These are phyloP conservation scores for Pardosa pseudoannulata DNA, from an alignment of 2,888 invertebrate species.

Conservation along the genomic window DNA sequence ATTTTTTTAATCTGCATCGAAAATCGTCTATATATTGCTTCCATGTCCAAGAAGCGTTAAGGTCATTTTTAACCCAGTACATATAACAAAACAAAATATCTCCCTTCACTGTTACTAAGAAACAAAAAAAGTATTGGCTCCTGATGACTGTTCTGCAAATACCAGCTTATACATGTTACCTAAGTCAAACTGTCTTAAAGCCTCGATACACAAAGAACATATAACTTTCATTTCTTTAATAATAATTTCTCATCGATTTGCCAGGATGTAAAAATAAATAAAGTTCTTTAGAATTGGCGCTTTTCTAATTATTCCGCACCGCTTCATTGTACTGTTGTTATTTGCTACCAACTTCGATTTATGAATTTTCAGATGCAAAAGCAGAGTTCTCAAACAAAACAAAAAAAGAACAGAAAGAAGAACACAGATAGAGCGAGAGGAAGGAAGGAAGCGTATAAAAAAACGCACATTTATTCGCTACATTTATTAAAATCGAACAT, in stretches of 20 bases:
- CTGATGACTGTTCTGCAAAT: no score
- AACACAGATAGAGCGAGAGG: background rate
- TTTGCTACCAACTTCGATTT: constrained; percentile 48
- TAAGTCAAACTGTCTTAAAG: background rate
- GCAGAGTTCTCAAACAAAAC: constrained; percentile 28
- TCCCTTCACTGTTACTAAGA: no score
- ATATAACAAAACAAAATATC: no score
- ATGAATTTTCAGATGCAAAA: constrained; percentile 54
- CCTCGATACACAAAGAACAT: background rate
- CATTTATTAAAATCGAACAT: constrained; percentile 68
- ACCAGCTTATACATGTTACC: no score
- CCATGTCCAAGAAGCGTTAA: no score
- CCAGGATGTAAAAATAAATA: constrained; percentile 3
- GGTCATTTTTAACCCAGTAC: no score
- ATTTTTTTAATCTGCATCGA: no score
- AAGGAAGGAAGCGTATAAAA: constrained; percentile 15
- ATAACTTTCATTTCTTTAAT: constrained; percentile 31
- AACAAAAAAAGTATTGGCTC: no score
- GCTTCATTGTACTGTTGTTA: constrained; percentile 36
- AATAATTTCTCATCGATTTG: constrained; percentile 35
- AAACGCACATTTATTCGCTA: constrained; percentile 60
- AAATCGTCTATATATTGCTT: no score
- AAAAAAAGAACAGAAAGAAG: background rate
- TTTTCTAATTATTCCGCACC: constrained; percentile 62
- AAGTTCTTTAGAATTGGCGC: constrained; percentile 46